Evolutionary conservation across 2,113 vertebrate genomes (phyloP).

Genomic region (Burhinus oedicnemus): DNA sequence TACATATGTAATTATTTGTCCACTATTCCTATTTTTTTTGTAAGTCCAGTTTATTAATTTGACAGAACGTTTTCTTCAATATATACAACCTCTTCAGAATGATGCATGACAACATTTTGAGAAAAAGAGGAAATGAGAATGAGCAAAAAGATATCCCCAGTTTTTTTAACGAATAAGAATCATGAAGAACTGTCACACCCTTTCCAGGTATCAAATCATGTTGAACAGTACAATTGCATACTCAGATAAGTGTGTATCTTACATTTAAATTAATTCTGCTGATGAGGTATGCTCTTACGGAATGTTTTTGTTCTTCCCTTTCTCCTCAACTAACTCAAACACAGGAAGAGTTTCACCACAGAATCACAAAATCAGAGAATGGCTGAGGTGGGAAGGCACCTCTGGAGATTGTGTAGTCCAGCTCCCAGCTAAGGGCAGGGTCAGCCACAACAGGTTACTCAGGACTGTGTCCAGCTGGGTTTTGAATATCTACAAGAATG

Average conservation of each 20-base stretch:
- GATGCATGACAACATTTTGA: background rate
- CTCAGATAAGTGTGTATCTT: background rate
- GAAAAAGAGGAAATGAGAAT: background rate
- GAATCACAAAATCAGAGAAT: background rate
- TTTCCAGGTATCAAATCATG: background rate
- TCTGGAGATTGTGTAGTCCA: background rate
- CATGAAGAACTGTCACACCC: background rate
- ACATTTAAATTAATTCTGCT: background rate
- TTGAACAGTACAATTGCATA: background rate
- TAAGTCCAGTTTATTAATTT: background rate
- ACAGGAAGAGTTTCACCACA: background rate
- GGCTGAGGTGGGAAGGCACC: background rate
- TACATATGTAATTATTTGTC: background rate
- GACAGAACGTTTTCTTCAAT: background rate
- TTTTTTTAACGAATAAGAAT: background rate
- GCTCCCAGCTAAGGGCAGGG: background rate
- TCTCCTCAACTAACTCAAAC: background rate
- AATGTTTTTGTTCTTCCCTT: background rate
- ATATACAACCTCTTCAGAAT: background rate
- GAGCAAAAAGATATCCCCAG: background rate
- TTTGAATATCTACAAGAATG: background rate
- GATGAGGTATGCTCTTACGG: background rate
- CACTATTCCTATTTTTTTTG: background rate
- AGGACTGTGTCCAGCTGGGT: background rate
- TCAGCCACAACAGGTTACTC: background rate